Evolutionary conservation across 64 coral and sea anemone species (phyloP).

Genomic region (Dendrophyllia cribrosa): DNA sequence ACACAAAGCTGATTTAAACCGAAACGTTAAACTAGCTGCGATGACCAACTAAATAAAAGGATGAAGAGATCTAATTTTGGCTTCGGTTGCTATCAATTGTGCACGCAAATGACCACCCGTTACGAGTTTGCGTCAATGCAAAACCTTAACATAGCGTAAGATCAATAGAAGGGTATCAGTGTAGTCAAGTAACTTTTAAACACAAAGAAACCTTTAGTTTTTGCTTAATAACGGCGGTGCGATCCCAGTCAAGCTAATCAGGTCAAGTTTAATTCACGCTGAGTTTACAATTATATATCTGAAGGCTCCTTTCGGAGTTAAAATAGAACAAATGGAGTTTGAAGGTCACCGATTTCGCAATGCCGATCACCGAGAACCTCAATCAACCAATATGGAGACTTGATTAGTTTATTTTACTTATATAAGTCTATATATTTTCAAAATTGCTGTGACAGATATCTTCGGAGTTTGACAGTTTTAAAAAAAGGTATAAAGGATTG

Average conservation of each 20-base stretch:
- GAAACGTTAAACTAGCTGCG: constrained; percentile 17
- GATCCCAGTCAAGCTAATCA: constrained; percentile 4
- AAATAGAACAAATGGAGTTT: neutral
- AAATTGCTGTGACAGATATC: constrained; percentile 35
- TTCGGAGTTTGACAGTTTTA: constrained; percentile 17
- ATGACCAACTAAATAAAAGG: neutral
- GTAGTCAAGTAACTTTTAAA: neutral
- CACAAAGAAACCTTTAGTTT: neutral
- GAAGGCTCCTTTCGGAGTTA: neutral
- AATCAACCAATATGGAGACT: neutral
- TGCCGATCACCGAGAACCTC: neutral
- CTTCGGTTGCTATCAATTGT: neutral
- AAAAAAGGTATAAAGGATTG: constrained; percentile 12
- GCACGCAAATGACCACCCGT: constrained; percentile 6
- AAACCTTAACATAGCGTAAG: neutral
- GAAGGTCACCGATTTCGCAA: neutral
- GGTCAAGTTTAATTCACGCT: constrained; percentile 27
- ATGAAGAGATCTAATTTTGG: neutral
- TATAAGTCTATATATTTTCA: neutral
- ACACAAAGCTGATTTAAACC: neutral
- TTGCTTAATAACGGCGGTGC: neutral
- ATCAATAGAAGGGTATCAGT: neutral
- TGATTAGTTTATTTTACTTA: neutral
- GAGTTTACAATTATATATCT: neutral
- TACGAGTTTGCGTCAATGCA: neutral